Evolutionary conservation across 2,888 invertebrate genomes (phyloP), one percentile per base, ranked within the genome.

Genomic region (Petrolisthes manimaculis): DNA sequence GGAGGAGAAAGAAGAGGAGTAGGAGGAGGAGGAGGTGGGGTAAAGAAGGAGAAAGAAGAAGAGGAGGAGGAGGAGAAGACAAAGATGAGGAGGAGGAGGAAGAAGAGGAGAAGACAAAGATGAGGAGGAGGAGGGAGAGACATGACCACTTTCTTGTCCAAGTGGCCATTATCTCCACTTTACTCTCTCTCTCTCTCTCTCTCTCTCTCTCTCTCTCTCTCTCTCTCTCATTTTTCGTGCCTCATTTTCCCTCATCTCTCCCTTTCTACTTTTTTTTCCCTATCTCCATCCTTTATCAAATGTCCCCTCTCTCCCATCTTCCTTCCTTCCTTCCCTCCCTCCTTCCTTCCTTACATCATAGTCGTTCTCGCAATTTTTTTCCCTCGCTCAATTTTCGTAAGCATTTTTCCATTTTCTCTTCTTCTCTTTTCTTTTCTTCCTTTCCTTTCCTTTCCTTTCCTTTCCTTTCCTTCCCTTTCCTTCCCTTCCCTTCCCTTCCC

Each of bases 181-280:
- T 14, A 14, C 18, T 67, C 18, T 67, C 67, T 18, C 18, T 67
- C 67, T 67, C 67, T 67, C 67, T 67, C 67, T 67, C 67, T 67
- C 67, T 67, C 67, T 67, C 67, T 67, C 67, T 67, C 67, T 67
- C 67, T 67, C 67, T 67, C 67, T 67, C 67, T 67, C 67, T 67
- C 67, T 67, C 67, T 67, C 67, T 67, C 67, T 67, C 67, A 2
- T 3, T 67, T 18, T 18, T 14, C 67, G 12, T 12, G 67, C 14
- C 18, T 67, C 67, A 1, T 67, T 67, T 67, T 18, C 18, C 67
- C 18, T 67, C 37, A 2, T 1, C 37, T 67, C 18, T 67, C 14
- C 67, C 18, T 67, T 67, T 67, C 18, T 67, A 12, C 3, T 67
- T 67, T 67, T 67, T 14, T 67, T 67, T 14, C 14, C 61, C 67